Evolutionary conservation across 2,797 vertebrate genomes (phyloP).

Genomic region (Poeciliopsis presidionis): DNA sequence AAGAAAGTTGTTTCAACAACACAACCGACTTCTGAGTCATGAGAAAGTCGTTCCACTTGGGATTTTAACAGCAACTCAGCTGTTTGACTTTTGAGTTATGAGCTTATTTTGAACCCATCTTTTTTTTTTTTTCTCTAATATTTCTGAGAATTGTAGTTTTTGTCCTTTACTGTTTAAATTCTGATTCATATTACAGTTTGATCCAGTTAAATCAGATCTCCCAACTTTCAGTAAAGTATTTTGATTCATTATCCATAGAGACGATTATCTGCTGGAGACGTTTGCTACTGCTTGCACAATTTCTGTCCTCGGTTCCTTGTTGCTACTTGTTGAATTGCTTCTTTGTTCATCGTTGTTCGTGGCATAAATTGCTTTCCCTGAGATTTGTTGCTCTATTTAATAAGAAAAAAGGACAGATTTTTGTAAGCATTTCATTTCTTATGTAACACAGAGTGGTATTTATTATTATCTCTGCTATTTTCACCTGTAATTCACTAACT

Average conservation of each 20-base stretch:
- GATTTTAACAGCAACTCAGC: neutral
- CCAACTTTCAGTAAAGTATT: neutral
- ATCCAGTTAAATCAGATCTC: neutral
- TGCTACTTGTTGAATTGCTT: neutral
- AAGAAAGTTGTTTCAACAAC: conserved; percentile 5
- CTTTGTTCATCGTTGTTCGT: neutral
- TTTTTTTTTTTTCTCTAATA: neutral
- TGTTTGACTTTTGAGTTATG: neutral
- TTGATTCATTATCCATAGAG: neutral
- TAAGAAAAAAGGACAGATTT: neutral
- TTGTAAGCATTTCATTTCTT: neutral
- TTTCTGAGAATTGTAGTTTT: neutral
- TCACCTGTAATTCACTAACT: neutral
- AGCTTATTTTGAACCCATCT: neutral
- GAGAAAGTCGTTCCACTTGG: neutral
- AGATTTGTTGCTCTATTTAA: neutral
- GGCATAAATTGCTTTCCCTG: neutral
- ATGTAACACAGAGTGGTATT: neutral
- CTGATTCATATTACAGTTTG: neutral
- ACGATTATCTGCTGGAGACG: neutral
- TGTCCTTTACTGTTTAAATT: neutral
- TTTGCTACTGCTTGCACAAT: neutral
- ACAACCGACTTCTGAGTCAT: conserved; percentile 5
- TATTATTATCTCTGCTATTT: neutral
- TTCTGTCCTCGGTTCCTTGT: neutral